Evolutionary conservation across 2,888 invertebrate species (phyloP).

Genomic region (Teleogryllus oceanicus): DNA sequence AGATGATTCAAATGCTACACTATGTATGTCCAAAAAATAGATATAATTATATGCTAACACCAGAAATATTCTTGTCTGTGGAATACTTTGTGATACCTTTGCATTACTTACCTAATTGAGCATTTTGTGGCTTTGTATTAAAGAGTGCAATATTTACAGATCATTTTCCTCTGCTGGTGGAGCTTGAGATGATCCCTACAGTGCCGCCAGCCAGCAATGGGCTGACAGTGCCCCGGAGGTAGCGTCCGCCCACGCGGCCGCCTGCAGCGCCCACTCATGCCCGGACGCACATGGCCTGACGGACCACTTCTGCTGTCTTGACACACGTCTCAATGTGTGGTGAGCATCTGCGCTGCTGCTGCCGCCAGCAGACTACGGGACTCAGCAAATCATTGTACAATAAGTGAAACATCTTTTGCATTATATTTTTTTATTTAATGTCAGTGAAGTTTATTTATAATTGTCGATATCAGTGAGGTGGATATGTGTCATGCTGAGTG

Average conservation of each 20-base stretch:
- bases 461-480: conserved; percentile 7
- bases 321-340: neutral
- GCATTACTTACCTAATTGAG: too few species aligned
- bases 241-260: conserved; percentile 52
- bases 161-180: conserved; percentile 88
- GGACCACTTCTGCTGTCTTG: conserved; percentile 11
- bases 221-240: conserved; percentile 73
- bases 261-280: conserved; percentile 23
- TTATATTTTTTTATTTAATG: conserved; percentile 18
- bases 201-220: conserved; percentile 63
- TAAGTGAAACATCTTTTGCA: conserved; percentile 10
- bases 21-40: too few species aligned
- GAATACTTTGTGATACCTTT: too few species aligned
- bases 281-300: conserved; percentile 4
- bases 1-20: too few species aligned
- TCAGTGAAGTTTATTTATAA: conserved; percentile 11
- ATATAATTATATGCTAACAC: too few species aligned
- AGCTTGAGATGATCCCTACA: conserved; percentile 82
- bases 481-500: neutral
- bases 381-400: conserved; percentile 12
- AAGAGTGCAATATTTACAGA: conserved; percentile 54
- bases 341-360: neutral
- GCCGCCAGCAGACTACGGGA: neutral
- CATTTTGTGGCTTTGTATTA: too few species aligned
- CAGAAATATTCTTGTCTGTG: too few species aligned